phyloP scores from a whole-genome alignment of 1,140 invertebrate species.

The Orchestia grillus region DNA sequence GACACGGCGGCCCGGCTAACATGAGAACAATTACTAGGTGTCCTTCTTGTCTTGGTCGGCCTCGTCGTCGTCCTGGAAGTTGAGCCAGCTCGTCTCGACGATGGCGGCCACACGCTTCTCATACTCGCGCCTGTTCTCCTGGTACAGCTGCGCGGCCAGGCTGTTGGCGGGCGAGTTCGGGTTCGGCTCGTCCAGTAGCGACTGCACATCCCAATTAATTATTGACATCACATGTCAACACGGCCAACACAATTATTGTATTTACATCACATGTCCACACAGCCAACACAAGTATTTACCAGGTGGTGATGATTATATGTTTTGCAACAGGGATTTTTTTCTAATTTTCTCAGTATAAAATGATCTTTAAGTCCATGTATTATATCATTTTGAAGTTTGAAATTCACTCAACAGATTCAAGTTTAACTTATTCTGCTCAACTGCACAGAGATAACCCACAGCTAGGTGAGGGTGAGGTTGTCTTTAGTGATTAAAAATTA shows the following conservation, averaged over 20 bases:
- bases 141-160: constrained; percentile 73
- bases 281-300: not conserved
- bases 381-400: too few relatives aligned
- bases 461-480: too few relatives aligned
- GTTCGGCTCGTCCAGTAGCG: constrained; percentile 74
- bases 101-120: constrained; percentile 76
- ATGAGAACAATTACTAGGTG: constrained; percentile 62
- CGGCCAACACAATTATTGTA: not conserved
- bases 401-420: too few relatives aligned
- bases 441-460: too few relatives aligned
- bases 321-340: too few relatives aligned
- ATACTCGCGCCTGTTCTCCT: constrained; percentile 74
- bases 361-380: too few relatives aligned
- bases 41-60: constrained; percentile 68
- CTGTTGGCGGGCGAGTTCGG: constrained; percentile 76
- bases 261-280: not conserved
- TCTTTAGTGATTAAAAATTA: too few relatives aligned
- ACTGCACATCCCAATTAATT: constrained; percentile 58
- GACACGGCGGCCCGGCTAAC: not conserved
- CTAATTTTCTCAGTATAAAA: too few relatives aligned
- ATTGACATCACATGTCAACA: not conserved
- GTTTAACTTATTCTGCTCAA: too few relatives aligned
- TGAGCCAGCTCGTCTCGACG: constrained; percentile 75
- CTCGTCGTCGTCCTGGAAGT: constrained; percentile 68
- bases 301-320: too few relatives aligned